Conservation (phyloP, 2,888 invertebrate genomes). For the Amiota minor region DNA sequence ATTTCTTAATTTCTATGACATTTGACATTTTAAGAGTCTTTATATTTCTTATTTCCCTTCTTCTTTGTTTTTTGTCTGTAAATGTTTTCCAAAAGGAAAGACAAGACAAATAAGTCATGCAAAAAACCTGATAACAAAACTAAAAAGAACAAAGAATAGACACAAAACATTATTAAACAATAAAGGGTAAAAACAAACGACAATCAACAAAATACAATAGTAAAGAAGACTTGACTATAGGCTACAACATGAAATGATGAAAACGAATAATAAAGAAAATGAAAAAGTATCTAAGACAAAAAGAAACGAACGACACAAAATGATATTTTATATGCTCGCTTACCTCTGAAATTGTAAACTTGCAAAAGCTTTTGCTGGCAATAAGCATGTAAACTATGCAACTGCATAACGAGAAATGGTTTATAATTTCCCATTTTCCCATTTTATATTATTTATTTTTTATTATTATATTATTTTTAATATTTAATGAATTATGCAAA, state of each 20-base stretch:
- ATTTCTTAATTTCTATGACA: background rate
- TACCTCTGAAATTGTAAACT: constrained; percentile 69
- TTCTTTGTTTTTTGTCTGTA: background rate
- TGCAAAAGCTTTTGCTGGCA: constrained; percentile 70
- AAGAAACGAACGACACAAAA: constrained; percentile 24
- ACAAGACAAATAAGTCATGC: background rate
- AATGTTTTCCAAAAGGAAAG: background rate
- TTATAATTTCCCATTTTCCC: constrained; percentile 25
- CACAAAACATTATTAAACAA: constrained; percentile 5
- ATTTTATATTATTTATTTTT: constrained; percentile 35
- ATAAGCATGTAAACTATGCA: constrained; percentile 68
- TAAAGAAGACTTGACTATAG: constrained; percentile 12
- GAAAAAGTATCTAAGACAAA: constrained; percentile 31
- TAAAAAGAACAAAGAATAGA: background rate
- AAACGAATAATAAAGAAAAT: constrained; percentile 30
- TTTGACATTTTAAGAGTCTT: constrained; percentile 26
- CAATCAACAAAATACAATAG: constrained; percentile 37
- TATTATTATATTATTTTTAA: constrained; percentile 41
- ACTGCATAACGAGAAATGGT: constrained; percentile 50
- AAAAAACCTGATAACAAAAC: background rate
- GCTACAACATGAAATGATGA: constrained; percentile 35
- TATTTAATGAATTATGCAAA: constrained; percentile 25
- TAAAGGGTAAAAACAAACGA: constrained; percentile 32
- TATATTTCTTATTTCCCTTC: background rate
- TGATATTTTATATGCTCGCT: constrained; percentile 47